These are phyloP conservation scores for Gobius niger DNA, from an alignment of 2,113 vertebrate genomes.

Conservation along the genomic window DNA sequence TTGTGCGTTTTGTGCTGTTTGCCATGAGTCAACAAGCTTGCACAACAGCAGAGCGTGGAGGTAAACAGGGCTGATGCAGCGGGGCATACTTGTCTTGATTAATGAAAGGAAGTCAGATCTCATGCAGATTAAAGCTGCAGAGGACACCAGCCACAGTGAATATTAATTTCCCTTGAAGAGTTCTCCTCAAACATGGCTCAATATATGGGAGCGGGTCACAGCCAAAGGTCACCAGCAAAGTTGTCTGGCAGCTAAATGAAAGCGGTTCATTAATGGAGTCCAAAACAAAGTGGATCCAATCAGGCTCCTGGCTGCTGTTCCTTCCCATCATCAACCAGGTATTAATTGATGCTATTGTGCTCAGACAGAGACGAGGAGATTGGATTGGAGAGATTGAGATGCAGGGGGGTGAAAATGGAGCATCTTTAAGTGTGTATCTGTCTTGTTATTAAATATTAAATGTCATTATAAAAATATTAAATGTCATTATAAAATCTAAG, in stretches of 20 bases:
- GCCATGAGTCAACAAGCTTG: conserved; percentile 66
- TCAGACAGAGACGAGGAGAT: not conserved
- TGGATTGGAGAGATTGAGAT: not conserved
- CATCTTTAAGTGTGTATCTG: too few relatives aligned
- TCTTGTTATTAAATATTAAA: not conserved
- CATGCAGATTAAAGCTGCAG: conserved; percentile 69
- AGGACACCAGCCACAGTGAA: conserved; percentile 66
- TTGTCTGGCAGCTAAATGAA: conserved; percentile 65
- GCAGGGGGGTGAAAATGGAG: not conserved
- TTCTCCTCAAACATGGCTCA: conserved; percentile 52
- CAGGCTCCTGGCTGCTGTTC: conserved; percentile 44
- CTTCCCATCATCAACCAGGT: conserved; percentile 30
- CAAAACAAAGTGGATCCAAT: conserved; percentile 60
- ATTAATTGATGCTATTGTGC: conserved; percentile 50
- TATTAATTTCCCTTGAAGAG: conserved; percentile 73
- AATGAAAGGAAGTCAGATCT: conserved; percentile 76
- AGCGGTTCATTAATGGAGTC: conserved; percentile 61
- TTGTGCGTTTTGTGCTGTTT: conserved; percentile 68
- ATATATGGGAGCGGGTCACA: conserved; percentile 61
- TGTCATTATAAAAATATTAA: not conserved
- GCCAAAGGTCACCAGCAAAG: conserved; percentile 62
- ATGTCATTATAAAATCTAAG: not conserved
- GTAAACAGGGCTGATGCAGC: conserved; percentile 66
- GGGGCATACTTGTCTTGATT: conserved; percentile 70
- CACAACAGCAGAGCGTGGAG: conserved; percentile 67